Evolutionary conservation across 2,888 invertebrate genomes (phyloP), one percentile per base, ranked within the genome.

Genomic region (Lypha dubia): DNA sequence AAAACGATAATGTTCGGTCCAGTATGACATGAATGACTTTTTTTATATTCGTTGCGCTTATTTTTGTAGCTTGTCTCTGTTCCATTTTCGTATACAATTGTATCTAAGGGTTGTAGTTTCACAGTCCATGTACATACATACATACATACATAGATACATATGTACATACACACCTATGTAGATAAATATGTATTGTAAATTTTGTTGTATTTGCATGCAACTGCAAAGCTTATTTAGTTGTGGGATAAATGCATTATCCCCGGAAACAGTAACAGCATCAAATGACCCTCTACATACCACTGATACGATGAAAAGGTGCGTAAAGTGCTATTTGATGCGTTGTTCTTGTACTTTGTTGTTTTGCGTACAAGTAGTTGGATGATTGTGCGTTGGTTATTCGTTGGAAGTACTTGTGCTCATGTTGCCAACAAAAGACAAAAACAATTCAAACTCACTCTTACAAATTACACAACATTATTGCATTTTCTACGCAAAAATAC

Each of bases 201-300:
- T 22, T 6, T 41, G 24, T 11, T 68, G 76, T 75, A 76, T 63
- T 58, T 70, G 32, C 56, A 56, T 65, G 63, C 46, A 76, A 70
- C 76, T 76, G 76, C 46, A 76, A 76, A 65, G 75, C 75, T 82
- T 63, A 70, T 82, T 82, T 76, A 70, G 75, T 76, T 82, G 75
- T 76, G 75, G 81, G 75, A 63, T 63, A 82, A 82, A 82, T 75
- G 49, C 75, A 82, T 82, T 82, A 82, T 65, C n/a, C 51, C 75
- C 74, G 75, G 81, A 82, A 82, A 76, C 70, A 76, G 81, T 82
- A 56, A 56, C 81, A 82, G 44, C 63, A 76, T 63, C 56, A 82
- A 82, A 70, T 82, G 63, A 70, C 75, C 70, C 70, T 81, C 60
- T 13, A 53, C 53, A 62, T 24, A 63, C 73, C 65, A 79, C 65